Base-by-base conservation (phyloP, 2,888 invertebrate genomes). In the Brenthis daphne region DNA sequence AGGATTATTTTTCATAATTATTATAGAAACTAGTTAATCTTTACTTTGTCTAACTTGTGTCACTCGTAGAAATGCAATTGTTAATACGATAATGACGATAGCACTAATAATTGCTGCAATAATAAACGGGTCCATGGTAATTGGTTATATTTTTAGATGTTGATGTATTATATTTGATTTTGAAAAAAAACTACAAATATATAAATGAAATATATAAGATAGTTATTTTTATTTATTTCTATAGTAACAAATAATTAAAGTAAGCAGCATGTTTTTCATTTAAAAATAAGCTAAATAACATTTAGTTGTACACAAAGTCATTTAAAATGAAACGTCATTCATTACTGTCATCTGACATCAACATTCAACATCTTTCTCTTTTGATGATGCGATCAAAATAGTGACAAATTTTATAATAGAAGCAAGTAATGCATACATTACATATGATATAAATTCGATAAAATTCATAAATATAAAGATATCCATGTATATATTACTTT, bases 71-170 rank as follows among this genome's bases (percentile, higher is more conserved):
- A 92, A 89, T 51, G 88, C 85, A 65, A 89, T 68, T 50, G 86
- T 85, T 33, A 92, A 77, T 56, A 87, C 63, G 69, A 90, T 73
- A 69, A 92, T 86, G 58, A 90, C 82, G 74, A 92, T 75, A 67
- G 86, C 90, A 75, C 90, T 91, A 71, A 90, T 80, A 76, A 91
- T 79, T 77, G 90, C 90, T 69, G 90, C 89, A 73, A 91, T 85
- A 69, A 92, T 87, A 75, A 89, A 90, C 14, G 87, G 88, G 85
- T 90, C 90, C 92, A 92, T 92, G 66, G 47, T 80, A 47, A 56
- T 37, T 14, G 58, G 58, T 60, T 60, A 48, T 48, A 60, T 48
- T 60, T 63, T 73, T 61, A 51, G 14, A 29, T 63, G 14, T 24
- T 33, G 37, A 43, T 53, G 33, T 16, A 63, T 53, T 43, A 20